Base-by-base conservation (phyloP, 2,797 vertebrate species). In the Lepilemur septentrionalis region DNA sequence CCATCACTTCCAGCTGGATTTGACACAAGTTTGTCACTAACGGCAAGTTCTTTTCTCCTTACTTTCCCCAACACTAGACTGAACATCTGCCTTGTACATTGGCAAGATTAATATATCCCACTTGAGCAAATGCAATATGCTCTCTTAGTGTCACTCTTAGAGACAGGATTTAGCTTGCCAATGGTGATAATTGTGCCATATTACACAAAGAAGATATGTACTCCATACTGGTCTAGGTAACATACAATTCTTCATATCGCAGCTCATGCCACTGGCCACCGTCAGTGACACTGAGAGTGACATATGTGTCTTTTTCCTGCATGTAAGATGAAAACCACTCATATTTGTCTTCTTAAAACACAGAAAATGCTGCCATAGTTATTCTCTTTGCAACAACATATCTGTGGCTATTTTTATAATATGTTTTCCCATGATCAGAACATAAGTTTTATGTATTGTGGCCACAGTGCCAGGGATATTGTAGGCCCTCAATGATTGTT, bases 81-180 rank as follows among this genome's bases (percentile, higher is more conserved):
- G 90, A 97, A 97, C 94, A 97, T 97, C 97, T 97, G 94, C 82
- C 79, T 97, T 91, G 43, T 89, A 94, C 57, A 69, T 83, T 96
- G 90, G 75, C 79, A 96, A 96, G 93, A 96, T 96, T 93, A 95
- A 96, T 85, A 97, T 52, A 95, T 88, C 83, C 91, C 81, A 95
- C 76, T 97, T 89, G 83, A 94, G 30, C 38, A 95, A 97, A 94
- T 85, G 81, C 96, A 97, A 97, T 97, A 95, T 97, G 96, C 65
- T 91, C 50, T 95, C 59, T 80, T 85, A 35, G 28, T 97, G 67
- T 96, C 82, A 94, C 48, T 94, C 46, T 93, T 52, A 69, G 89
- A 96, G 81, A 88, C 4, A 83, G 65, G 28, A 87, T 78, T 57
- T 95, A 38, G 57, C 69, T 87, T 93, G 38, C 72, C 90, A 95